Percentiles rank a stretch among this genome's conserved stretches.
Evolutionary conservation across 2,888 invertebrate genomes (phyloP).

Genomic region (Lepidocyrtoides sp.): DNA sequence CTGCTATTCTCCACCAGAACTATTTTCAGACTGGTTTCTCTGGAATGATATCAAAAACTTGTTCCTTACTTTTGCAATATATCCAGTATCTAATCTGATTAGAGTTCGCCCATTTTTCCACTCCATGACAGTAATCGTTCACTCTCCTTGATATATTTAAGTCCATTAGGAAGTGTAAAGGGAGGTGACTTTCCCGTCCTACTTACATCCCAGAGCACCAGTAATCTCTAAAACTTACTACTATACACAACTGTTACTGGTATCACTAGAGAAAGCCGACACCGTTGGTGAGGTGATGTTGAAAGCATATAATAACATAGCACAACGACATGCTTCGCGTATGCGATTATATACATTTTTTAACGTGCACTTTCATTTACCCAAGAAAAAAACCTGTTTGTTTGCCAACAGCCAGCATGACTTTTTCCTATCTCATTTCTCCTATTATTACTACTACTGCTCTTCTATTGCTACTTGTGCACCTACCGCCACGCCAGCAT

Average conservation of each 20-base stretch:
- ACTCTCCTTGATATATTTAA: slow-evolving; percentile 66
- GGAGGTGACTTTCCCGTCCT: slow-evolving; percentile 63
- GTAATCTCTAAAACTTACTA: slow-evolving; percentile 32
- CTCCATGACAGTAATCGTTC: slow-evolving; percentile 75
- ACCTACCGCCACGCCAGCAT: not conserved
- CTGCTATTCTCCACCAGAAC: not conserved
- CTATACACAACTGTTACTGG: no score
- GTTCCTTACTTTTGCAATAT: slow-evolving; percentile 62
- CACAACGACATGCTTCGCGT: not conserved
- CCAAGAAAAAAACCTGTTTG: slow-evolving; percentile 61
- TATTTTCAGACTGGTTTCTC: not conserved
- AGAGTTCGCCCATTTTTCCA: slow-evolving; percentile 64
- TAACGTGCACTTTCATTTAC: slow-evolving; percentile 22
- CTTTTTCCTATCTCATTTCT: slow-evolving; percentile 45
- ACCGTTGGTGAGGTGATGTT: slow-evolving; percentile 11
- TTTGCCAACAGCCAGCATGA: slow-evolving; percentile 72
- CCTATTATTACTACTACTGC: slow-evolving; percentile 31
- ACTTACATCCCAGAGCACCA: slow-evolving; percentile 33
- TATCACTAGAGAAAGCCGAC: slow-evolving; percentile 19
- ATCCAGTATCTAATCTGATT: slow-evolving; percentile 70
- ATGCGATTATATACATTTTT: slow-evolving; percentile 1
- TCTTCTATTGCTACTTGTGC: not conserved
- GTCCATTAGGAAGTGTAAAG: slow-evolving; percentile 68
- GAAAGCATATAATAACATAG: slow-evolving; percentile 2
- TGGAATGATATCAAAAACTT: slow-evolving; percentile 59